phyloP scores from a whole-genome alignment of 2,113 vertebrate genomes.

The Aptenodytes patagonicus region DNA sequence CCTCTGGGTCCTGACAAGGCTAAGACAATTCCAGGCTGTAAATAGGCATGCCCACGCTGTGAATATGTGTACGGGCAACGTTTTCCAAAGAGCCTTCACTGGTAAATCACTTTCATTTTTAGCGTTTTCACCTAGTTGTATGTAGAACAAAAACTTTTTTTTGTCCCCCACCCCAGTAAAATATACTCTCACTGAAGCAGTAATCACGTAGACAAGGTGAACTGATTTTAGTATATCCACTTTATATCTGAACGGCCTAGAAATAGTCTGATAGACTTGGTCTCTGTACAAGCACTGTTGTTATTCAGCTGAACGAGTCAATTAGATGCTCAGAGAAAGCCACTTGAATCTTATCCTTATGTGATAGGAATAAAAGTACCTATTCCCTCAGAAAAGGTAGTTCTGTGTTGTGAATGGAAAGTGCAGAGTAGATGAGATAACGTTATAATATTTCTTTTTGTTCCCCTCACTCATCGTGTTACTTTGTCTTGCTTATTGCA shows the following conservation, averaged over 20 bases:
- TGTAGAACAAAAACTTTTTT: neutral
- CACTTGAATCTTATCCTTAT: neutral
- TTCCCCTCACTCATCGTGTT: neutral
- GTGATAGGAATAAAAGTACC: too few species aligned
- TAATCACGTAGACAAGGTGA: neutral
- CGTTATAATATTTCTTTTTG: neutral
- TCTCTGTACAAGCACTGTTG: neutral
- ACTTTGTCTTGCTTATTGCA: neutral
- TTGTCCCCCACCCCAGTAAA: neutral
- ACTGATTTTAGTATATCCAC: neutral
- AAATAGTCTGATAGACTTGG: neutral
- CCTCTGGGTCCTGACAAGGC: neutral
- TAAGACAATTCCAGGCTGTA: neutral
- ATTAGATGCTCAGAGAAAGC: neutral
- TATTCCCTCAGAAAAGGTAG: neutral
- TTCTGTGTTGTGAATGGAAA: neutral
- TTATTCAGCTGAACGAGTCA: neutral
- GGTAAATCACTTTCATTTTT: neutral
- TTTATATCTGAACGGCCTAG: neutral
- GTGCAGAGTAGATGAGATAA: too few species aligned
- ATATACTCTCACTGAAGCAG: neutral
- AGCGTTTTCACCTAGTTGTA: neutral
- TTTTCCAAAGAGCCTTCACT: neutral
- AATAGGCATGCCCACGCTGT: accelerated
- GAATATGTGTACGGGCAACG: accelerated